These are phyloP conservation scores for Drosophila histrio DNA, from an alignment of 2,888 invertebrate genomes.

Conservation along the genomic window DNA sequence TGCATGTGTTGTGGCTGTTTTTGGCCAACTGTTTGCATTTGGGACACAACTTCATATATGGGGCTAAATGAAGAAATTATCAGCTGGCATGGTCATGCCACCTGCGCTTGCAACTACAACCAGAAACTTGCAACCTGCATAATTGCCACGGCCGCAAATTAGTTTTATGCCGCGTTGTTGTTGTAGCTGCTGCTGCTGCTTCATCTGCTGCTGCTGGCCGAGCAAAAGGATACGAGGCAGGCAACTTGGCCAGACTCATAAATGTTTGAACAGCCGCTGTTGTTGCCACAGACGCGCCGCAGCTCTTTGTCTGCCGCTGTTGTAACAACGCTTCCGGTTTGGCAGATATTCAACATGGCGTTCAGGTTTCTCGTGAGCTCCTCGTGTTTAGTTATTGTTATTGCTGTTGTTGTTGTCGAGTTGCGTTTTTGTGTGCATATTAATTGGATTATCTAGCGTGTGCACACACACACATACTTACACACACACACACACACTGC, in stretches of 20 bases:
- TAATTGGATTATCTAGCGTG: slow-evolving; percentile 82
- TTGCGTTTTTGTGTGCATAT: slow-evolving; percentile 77
- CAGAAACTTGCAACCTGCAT: slow-evolving; percentile 50
- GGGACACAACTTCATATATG: slow-evolving; percentile 28
- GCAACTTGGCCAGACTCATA: slow-evolving; percentile 52
- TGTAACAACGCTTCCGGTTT: slow-evolving; percentile 57
- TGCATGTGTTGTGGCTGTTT: slow-evolving; percentile 7
- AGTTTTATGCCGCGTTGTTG: slow-evolving; percentile 70
- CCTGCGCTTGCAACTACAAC: slow-evolving; percentile 1
- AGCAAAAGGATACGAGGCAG: not conserved
- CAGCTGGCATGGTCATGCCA: slow-evolving; percentile 20
- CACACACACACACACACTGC: slow-evolving; percentile 12
- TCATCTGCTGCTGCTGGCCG: slow-evolving; percentile 10
- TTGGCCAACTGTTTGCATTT: slow-evolving; percentile 25
- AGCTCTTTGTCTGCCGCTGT: slow-evolving; percentile 22
- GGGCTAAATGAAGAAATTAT: slow-evolving; percentile 61
- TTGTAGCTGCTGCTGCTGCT: slow-evolving; percentile 9
- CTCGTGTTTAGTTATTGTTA: slow-evolving; percentile 52
- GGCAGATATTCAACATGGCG: slow-evolving; percentile 70
- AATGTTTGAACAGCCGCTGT: slow-evolving; percentile 69
- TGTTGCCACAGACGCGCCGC: slow-evolving; percentile 32
- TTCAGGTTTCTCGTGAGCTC: slow-evolving; percentile 32
- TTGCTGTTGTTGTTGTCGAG: slow-evolving; percentile 66
- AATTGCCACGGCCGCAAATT: slow-evolving; percentile 78
- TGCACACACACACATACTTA: slow-evolving; percentile 49